Percentiles rank a stretch among this genome's conserved stretches.
These are phyloP conservation scores for Hypothenemus hampei DNA, from an alignment of 1,140 invertebrate species.

Conservation along the genomic window DNA sequence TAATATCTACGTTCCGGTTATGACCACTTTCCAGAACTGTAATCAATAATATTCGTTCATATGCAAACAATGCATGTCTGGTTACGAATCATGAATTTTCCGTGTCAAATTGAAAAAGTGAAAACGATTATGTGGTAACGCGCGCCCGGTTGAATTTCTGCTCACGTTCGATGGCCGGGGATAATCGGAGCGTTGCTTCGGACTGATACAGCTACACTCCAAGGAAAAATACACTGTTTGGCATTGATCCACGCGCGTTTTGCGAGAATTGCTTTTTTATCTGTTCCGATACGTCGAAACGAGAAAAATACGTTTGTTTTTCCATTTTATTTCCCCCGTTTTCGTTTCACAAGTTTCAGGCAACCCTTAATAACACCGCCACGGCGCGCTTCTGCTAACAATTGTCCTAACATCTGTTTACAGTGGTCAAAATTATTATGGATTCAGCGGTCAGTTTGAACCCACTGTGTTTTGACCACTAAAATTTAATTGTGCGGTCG, in stretches of 20 bases:
- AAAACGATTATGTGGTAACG: constrained; percentile 8
- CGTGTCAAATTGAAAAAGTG: too few relatives aligned
- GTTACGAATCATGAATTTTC: neutral
- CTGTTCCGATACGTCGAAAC: constrained; percentile 7
- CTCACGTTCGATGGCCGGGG: constrained; percentile 43
- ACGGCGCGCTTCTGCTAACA: constrained; percentile 1
- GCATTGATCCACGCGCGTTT: constrained; percentile 25
- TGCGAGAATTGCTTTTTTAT: constrained; percentile 28
- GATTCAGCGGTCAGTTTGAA: neutral
- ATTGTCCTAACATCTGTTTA: constrained; percentile 5
- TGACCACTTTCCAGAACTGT: too few relatives aligned
- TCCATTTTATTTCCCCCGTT: neutral
- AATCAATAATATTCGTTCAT: too few relatives aligned
- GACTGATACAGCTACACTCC: constrained; percentile 26
- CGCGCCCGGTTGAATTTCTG: constrained; percentile 33
- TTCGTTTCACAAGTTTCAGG: too few relatives aligned
- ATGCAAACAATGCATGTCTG: too few relatives aligned
- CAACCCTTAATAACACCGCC: too few relatives aligned
- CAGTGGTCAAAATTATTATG: constrained; percentile 19
- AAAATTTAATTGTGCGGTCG: constrained; percentile 17
- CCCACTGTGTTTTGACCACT: constrained; percentile 11
- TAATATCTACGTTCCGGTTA: too few relatives aligned
- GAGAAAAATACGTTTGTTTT: neutral
- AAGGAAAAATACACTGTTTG: constrained; percentile 29
- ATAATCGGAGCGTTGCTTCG: constrained; percentile 36